Percentiles rank a stretch among this genome's conserved stretches.
These are phyloP conservation scores for Aphelinus certus DNA, from an alignment of 1,140 invertebrate species.

Conservation along the genomic window DNA sequence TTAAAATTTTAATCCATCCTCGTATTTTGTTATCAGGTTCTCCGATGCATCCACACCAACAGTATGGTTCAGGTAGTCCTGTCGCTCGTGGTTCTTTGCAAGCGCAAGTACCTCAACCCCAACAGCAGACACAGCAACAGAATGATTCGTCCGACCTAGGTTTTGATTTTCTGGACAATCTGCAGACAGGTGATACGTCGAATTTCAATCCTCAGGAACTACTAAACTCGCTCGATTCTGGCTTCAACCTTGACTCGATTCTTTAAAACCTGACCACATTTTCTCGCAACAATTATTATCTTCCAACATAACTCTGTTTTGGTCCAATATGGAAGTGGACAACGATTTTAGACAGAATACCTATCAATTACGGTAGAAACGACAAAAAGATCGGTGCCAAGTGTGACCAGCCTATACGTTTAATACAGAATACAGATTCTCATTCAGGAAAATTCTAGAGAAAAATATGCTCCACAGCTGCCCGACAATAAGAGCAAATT, in stretches of 20 bases:
- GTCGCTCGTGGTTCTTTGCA: constrained; percentile 36
- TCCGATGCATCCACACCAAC: constrained; percentile 62
- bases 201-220: constrained; percentile 81
- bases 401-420: too few relatives aligned
- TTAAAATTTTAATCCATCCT: not conserved
- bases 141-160: constrained; percentile 74
- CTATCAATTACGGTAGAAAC: too few relatives aligned
- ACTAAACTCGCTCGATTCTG: constrained; percentile 74
- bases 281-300: not conserved
- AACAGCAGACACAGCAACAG: constrained; percentile 56
- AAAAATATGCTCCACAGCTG: too few relatives aligned
- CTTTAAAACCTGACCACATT: constrained; percentile 16
- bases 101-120: constrained; percentile 51
- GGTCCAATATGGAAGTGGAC: too few relatives aligned
- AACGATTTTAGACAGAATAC: too few relatives aligned
- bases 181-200: constrained; percentile 74
- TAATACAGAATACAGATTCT: too few relatives aligned
- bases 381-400: too few relatives aligned
- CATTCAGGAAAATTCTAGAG: too few relatives aligned
- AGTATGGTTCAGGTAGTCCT: constrained; percentile 59
- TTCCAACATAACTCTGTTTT: not conserved
- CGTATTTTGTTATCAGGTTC: constrained; percentile 49
- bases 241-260: constrained; percentile 67
- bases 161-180: constrained; percentile 83
- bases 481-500: too few relatives aligned